Percentiles rank a stretch among this genome's conserved stretches.
Evolutionary conservation across 2,888 invertebrate species (phyloP).

Genomic region (Chrysolina americana): DNA sequence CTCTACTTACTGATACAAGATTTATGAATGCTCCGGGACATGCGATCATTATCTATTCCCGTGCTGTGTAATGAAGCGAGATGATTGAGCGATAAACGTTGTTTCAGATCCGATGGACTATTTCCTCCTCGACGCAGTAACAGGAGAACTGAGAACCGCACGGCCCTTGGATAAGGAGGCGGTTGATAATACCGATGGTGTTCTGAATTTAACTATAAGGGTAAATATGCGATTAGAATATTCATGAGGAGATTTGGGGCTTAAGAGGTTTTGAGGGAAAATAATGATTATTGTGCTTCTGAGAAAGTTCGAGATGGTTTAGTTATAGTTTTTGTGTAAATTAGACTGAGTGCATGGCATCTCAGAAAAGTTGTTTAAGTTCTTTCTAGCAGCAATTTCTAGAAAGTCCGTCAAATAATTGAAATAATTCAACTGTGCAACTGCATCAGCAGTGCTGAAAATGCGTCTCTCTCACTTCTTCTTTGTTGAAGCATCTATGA

Average conservation of each 20-base stretch:
- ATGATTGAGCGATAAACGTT: slow-evolving; percentile 26
- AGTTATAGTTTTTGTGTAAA: background rate
- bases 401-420: too few species aligned
- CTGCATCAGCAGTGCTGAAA: too few species aligned
- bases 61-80: slow-evolving; percentile 16
- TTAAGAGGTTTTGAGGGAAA: slow-evolving; percentile 15
- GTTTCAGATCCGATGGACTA: slow-evolving; percentile 87
- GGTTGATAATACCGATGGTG: slow-evolving; percentile 83
- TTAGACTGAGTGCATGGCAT: too few species aligned
- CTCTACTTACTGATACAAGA: slow-evolving; percentile 19
- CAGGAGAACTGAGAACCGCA: slow-evolving; percentile 87
- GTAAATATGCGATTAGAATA: slow-evolving; percentile 67
- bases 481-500: too few species aligned
- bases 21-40: slow-evolving; percentile 12
- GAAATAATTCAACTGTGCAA: too few species aligned
- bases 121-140: slow-evolving; percentile 83
- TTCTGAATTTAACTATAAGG: slow-evolving; percentile 82
- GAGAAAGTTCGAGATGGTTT: background rate
- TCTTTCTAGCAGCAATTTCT: too few species aligned
- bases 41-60: slow-evolving; percentile 27
- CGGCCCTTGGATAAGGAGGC: slow-evolving; percentile 90
- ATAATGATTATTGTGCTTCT: background rate
- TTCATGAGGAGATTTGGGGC: slow-evolving; percentile 1
- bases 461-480: too few species aligned
- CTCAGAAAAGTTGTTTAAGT: too few species aligned